These are phyloP conservation scores for Lacanobia wlatinum DNA, from an alignment of 2,888 invertebrate genomes.

Conservation along the genomic window DNA sequence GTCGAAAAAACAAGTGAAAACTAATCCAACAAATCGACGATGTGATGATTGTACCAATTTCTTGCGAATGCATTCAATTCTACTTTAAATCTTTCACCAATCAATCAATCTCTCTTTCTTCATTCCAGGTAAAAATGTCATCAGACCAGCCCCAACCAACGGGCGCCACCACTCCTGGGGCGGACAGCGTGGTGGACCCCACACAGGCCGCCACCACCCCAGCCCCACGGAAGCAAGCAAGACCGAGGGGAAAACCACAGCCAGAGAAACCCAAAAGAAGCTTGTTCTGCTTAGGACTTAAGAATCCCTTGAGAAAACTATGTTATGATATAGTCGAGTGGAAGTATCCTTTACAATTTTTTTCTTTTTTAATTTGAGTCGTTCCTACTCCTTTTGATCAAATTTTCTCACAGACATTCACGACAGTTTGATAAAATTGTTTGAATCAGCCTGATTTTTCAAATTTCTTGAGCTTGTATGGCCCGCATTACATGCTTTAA, in stretches of 20 bases:
- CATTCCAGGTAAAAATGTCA: constrained; percentile 82
- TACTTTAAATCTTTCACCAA: not conserved
- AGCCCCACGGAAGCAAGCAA: constrained; percentile 90
- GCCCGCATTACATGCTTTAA: no score
- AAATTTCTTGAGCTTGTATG: no score
- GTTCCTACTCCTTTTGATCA: no score
- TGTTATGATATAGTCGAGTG: constrained; percentile 99
- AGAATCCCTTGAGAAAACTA: constrained; percentile 98
- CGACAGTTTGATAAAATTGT: no score
- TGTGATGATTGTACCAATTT: no score
- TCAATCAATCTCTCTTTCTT: constrained; percentile 2
- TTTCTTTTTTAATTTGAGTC: no score
- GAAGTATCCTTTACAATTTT: constrained; percentile 99
- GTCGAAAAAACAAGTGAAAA: no score
- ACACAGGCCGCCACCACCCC: constrained; percentile 77
- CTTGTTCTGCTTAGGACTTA: constrained; percentile 97
- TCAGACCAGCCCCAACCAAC: constrained; percentile 79
- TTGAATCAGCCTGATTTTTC: no score
- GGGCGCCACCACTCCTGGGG: constrained; percentile 80
- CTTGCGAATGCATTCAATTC: not conserved
- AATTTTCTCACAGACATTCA: no score
- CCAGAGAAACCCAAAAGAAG: constrained; percentile 97
- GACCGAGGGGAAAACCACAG: constrained; percentile 95
- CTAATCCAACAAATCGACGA: no score
- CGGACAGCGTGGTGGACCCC: constrained; percentile 77